Conservation (phyloP, 2,113 vertebrate species). For the Pungitius pungitius region DNA sequence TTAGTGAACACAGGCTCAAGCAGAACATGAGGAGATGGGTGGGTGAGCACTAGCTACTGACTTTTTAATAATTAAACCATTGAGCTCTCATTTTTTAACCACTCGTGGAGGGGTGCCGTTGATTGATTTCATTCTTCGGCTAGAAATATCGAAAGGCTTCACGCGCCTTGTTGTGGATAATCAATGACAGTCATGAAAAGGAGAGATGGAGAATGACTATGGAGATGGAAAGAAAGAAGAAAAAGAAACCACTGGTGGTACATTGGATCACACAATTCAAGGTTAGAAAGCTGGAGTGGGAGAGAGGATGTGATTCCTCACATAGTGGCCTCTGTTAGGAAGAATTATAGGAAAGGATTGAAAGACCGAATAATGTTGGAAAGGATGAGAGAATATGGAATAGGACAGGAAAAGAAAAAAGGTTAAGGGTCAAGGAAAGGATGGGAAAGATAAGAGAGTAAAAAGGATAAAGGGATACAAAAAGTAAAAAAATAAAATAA, state of each 20-base stretch:
- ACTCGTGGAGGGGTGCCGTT: slow-evolving; percentile 49
- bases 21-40: slow-evolving; percentile 50
- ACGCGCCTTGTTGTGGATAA: slow-evolving; percentile 64
- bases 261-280: not conserved
- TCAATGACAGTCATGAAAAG: slow-evolving; percentile 60
- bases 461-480: not conserved
- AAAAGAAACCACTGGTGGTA: slow-evolving; percentile 2
- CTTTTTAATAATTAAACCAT: slow-evolving; percentile 69
- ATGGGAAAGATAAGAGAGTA: not conserved
- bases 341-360: too few relatives aligned
- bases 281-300: not conserved
- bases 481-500: too few relatives aligned
- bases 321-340: not conserved
- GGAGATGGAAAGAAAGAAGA: slow-evolving; percentile 5
- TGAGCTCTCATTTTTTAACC: slow-evolving; percentile 62
- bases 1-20: slow-evolving; percentile 51
- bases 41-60: slow-evolving; percentile 46
- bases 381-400: not conserved
- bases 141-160: slow-evolving; percentile 71
- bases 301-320: not conserved
- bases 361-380: not conserved
- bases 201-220: slow-evolving; percentile 20
- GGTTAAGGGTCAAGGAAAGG: not conserved
- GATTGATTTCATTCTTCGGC: slow-evolving; percentile 68
- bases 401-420: not conserved